Evolutionary conservation across 2,888 invertebrate genomes (phyloP).

Genomic region (Apodemia hepburni): DNA sequence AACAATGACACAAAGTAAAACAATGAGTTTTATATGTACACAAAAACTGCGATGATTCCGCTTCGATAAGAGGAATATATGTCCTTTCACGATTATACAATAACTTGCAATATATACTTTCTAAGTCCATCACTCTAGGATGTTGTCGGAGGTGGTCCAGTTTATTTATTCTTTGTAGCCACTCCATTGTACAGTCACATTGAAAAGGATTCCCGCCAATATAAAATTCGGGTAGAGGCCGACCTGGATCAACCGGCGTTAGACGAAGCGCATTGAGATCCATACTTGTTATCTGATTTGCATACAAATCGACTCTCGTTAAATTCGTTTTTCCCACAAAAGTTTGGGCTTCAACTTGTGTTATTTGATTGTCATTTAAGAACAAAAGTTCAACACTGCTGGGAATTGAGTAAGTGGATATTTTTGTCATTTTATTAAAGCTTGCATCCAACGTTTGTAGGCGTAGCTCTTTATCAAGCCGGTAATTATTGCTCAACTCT

Average conservation of each 20-base stretch:
- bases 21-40: constrained; percentile 96
- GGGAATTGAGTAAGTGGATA: constrained; percentile 88
- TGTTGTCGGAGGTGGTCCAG: constrained; percentile 90
- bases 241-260: constrained; percentile 87
- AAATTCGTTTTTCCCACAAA: constrained; percentile 94
- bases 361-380: constrained; percentile 93
- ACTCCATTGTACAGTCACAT: constrained; percentile 97
- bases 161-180: constrained; percentile 95
- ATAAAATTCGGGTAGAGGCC: constrained; percentile 92
- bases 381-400: constrained; percentile 92
- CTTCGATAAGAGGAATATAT: constrained; percentile 92
- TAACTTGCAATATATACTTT: constrained; percentile 93
- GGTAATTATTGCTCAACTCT: constrained; percentile 88
- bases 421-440: constrained; percentile 91
- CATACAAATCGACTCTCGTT: constrained; percentile 94
- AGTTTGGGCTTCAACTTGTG: constrained; percentile 91
- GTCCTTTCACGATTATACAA: constrained; percentile 91
- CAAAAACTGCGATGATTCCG: constrained; percentile 93
- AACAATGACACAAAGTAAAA: constrained; percentile 96
- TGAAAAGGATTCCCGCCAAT: constrained; percentile 96
- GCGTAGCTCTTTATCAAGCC: constrained; percentile 84
- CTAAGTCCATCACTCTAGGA: constrained; percentile 94
- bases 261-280: constrained; percentile 93
- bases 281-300: constrained; percentile 94
- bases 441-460: constrained; percentile 94